phyloP scores from a whole-genome alignment of 2,888 invertebrate genomes.

The Baccha elongata region DNA sequence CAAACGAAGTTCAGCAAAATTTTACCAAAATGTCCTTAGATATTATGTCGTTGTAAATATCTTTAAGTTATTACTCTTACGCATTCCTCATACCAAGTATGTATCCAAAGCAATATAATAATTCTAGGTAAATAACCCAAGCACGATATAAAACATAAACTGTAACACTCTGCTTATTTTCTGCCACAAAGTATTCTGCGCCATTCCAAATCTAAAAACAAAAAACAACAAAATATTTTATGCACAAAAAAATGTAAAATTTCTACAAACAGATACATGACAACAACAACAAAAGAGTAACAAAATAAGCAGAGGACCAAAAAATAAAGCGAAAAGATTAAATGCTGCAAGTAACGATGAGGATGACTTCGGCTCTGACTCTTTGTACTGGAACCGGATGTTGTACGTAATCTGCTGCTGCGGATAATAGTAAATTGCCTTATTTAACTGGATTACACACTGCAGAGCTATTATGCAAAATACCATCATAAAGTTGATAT shows the following conservation, averaged over 20 bases:
- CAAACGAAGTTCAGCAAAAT: conserved; percentile 16
- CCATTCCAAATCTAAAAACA: too few relatives aligned
- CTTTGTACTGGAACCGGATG: conserved; percentile 58
- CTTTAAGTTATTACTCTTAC: conserved; percentile 6
- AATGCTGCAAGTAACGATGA: conserved; percentile 71
- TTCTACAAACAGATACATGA: background rate
- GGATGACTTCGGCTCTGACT: too few relatives aligned
- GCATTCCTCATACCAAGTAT: conserved; percentile 22
- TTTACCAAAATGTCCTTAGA: conserved; percentile 16
- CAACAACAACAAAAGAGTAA: conserved; percentile 21
- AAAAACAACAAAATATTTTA: conserved; percentile 36
- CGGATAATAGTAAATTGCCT: conserved; percentile 74
- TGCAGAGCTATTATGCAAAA: conserved; percentile 74
- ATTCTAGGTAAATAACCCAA: too few relatives aligned
- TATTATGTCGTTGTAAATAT: conserved; percentile 16
- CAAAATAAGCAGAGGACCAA: conserved; percentile 26
- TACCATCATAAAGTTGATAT: conserved; percentile 73
- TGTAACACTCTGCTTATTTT: conserved; percentile 15
- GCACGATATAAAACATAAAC: conserved; percentile 16
- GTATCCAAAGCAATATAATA: background rate
- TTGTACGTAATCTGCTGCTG: conserved; percentile 66
- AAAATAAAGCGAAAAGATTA: conserved; percentile 50
- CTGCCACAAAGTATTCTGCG: conserved; percentile 53
- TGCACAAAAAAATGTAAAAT: conserved; percentile 15
- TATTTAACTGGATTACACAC: conserved; percentile 74